A percentile compares a stretch with the other conserved stretches of the same genome.
These are phyloP conservation scores for Leptodirus hochenwartii DNA, from an alignment of 2,888 invertebrate genomes.

Conservation along the genomic window DNA sequence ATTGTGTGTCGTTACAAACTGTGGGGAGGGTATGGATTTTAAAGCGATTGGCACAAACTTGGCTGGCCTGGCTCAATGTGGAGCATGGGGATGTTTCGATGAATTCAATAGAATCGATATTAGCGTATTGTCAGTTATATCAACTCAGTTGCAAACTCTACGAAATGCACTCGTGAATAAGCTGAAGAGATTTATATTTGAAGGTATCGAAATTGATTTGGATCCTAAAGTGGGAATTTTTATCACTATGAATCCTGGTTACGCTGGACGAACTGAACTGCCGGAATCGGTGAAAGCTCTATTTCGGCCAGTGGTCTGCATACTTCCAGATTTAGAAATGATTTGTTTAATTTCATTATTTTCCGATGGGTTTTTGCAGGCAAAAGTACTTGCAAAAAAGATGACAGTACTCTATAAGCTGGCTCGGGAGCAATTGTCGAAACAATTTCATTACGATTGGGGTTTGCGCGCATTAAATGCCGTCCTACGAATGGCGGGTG, in stretches of 20 bases:
- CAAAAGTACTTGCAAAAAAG: constrained; percentile 82
- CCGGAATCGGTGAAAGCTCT: constrained; percentile 85
- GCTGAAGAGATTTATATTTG: constrained; percentile 47
- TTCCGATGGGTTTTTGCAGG: constrained; percentile 79
- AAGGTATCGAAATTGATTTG: constrained; percentile 52
- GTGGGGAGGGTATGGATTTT: constrained; percentile 88
- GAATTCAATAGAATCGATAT: constrained; percentile 89
- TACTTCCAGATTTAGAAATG: constrained; percentile 78
- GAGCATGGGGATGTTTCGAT: constrained; percentile 93
- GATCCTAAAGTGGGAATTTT: constrained; percentile 82
- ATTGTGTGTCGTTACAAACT: constrained; percentile 74
- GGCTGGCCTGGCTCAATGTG: constrained; percentile 65
- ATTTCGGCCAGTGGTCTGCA: constrained; percentile 83
- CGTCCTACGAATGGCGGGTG: constrained; percentile 81
- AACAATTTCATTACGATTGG: constrained; percentile 90
- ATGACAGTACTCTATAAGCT: constrained; percentile 84
- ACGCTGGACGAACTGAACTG: constrained; percentile 78
- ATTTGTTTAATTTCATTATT: constrained; percentile 85
- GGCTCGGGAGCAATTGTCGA: constrained; percentile 73
- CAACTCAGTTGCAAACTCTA: constrained; percentile 79
- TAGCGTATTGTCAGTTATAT: constrained; percentile 83
- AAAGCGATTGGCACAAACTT: constrained; percentile 63
- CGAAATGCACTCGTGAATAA: constrained; percentile 64
- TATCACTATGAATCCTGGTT: constrained; percentile 91
- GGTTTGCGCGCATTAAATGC: constrained; percentile 81